phyloP scores from a whole-genome alignment of 2,888 invertebrate genomes.

The Melieria picta region DNA sequence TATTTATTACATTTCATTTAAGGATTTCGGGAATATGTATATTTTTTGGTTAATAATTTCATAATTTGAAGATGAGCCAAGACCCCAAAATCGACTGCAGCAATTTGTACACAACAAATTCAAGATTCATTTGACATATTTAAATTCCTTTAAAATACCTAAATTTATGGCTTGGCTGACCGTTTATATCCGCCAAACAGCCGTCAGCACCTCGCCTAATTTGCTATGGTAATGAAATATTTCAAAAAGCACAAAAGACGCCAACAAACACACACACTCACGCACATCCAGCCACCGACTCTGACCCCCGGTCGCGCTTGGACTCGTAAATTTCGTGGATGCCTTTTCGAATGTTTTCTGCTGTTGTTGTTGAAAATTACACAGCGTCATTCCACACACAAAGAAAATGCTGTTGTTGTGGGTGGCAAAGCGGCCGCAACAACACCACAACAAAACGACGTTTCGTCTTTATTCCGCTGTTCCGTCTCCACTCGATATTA shows the following conservation, averaged over 20 bases:
- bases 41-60: too few species aligned
- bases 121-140: too few species aligned
- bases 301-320: slow-evolving; percentile 1
- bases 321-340: slow-evolving; percentile 27
- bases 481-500: background rate
- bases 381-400: slow-evolving; percentile 13
- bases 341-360: slow-evolving; percentile 22
- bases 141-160: slow-evolving; percentile 23
- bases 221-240: slow-evolving; percentile 57
- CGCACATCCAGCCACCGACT: background rate
- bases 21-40: too few species aligned
- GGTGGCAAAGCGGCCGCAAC: slow-evolving; percentile 16
- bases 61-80: too few species aligned
- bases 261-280: slow-evolving; percentile 16
- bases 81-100: too few species aligned
- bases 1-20: too few species aligned
- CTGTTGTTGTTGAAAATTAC: slow-evolving; percentile 9
- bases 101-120: too few species aligned
- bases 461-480: background rate
- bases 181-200: slow-evolving; percentile 49
- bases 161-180: slow-evolving; percentile 46
- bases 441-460: slow-evolving; percentile 1
- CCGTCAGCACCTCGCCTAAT: slow-evolving; percentile 60
- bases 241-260: slow-evolving; percentile 34
- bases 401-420: slow-evolving; percentile 19